These are phyloP conservation scores for Luehdorfia chinensis DNA, from an alignment of 1,140 invertebrate genomes.

Conservation along the genomic window DNA sequence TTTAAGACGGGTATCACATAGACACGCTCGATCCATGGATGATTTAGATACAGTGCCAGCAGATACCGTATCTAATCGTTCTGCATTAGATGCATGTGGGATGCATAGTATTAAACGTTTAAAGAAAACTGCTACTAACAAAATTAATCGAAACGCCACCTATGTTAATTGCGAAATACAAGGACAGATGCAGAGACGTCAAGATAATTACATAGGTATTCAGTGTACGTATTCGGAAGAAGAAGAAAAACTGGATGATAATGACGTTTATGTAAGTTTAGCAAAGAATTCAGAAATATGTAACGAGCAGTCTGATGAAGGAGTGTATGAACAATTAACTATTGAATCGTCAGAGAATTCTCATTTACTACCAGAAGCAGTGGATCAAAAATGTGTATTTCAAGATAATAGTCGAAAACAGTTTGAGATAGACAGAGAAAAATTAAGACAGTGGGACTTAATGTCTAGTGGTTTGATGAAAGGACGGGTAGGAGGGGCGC, in stretches of 20 bases:
- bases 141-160: constrained; percentile 81
- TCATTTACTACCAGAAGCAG: constrained; percentile 12
- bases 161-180: constrained; percentile 85
- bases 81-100: constrained; percentile 42
- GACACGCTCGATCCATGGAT: constrained; percentile 88
- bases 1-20: constrained; percentile 85
- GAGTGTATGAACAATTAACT: constrained; percentile 71
- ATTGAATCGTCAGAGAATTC: constrained; percentile 38
- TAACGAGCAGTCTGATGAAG: constrained; percentile 53
- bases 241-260: constrained; percentile 63
- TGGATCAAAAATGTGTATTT: constrained; percentile 23
- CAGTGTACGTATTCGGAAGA: constrained; percentile 33
- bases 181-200: constrained; percentile 39
- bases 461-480: constrained; percentile 86
- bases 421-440: constrained; percentile 89
- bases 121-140: constrained; percentile 53
- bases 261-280: constrained; percentile 80
- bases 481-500: constrained; percentile 64
- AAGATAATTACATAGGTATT: constrained; percentile 29
- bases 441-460: constrained; percentile 90
- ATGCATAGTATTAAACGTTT: constrained; percentile 66
- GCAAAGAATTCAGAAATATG: constrained; percentile 45
- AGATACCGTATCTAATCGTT: constrained; percentile 43
- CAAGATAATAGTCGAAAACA: constrained; percentile 47
- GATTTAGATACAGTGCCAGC: constrained; percentile 81